A percentile compares a stretch with the other conserved stretches of the same genome.
phyloP scores from a whole-genome alignment of 30 jellyfish, hydroid and myxozoan genomes.

The Cassiopea xamachana region DNA sequence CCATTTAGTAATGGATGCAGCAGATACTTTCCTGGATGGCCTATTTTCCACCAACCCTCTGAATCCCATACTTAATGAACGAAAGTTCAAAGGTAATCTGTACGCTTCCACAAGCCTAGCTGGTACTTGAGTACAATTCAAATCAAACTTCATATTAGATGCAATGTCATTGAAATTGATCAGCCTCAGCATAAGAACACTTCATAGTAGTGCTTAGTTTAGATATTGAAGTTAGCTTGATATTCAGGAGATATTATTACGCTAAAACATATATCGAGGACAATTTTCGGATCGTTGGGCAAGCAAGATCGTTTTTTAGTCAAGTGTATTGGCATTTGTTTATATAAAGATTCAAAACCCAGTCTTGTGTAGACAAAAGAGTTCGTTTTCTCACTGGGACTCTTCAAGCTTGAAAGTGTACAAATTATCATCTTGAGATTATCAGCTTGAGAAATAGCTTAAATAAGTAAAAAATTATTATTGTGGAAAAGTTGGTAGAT shows the following conservation, averaged over 20 bases:
- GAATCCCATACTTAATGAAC: constrained; percentile 3
- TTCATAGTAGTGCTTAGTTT: background rate
- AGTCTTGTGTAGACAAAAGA: too few relatives aligned
- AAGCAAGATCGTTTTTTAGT: too few relatives aligned
- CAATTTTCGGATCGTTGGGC: too few relatives aligned
- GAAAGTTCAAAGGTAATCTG: background rate
- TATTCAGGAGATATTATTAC: background rate
- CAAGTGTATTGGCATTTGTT: too few relatives aligned
- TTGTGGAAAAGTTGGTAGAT: background rate
- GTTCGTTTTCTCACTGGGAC: too few relatives aligned
- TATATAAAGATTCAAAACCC: too few relatives aligned
- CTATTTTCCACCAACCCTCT: constrained; percentile 10
- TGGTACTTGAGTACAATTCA: background rate
- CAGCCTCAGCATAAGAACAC: background rate
- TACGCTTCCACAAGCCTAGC: background rate
- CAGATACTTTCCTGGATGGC: constrained; percentile 5
- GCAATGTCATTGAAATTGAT: background rate
- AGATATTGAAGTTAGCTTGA: background rate
- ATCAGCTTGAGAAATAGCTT: background rate
- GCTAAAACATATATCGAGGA: too few relatives aligned
- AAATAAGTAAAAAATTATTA: background rate
- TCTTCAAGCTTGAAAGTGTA: background rate
- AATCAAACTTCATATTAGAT: background rate
- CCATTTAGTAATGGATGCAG: constrained; percentile 5
- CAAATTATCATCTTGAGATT: too few relatives aligned